Base-by-base conservation (phyloP, 2,888 invertebrate genomes). In the Thera britannica region DNA sequence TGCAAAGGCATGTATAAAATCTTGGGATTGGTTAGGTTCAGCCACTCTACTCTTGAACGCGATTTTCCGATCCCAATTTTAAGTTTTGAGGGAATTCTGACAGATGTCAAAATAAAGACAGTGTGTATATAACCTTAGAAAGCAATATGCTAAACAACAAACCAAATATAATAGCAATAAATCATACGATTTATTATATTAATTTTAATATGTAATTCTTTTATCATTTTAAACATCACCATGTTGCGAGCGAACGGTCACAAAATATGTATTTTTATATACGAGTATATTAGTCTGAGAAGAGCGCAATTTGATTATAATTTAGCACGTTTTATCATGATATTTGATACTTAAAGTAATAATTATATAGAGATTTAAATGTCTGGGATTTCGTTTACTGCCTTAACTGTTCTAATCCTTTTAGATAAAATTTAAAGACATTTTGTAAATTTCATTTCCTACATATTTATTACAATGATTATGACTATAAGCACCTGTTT, bases 131-230 rank as follows among this genome's bases (percentile, higher is more conserved):
- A 44, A 1, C 2, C 44, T 9, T 70, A 71, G 74, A 74, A 72
- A 72, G 71, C 69, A 71, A 72, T 34, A 52, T 72, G 71, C 64
- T 64, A 74, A 72, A 65, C 11, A 49, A 61, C 56, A 74, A 67
- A 67, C 67, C 51, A 63, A 71, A 68, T 56, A 49, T 59, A 72
- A 70, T 69, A 72, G 58, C 61, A 65, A 72, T 71, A 75, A 75
- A 75, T 75, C 70, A 69, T 59, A 64, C 54, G 58, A 58, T 59
- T 58, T 49, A 67, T 63, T 61, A 44, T 60, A 70, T 68, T 65
- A 36, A 66, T 71, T 68, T 68, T 46, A 62, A 69, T 65, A 23
- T 23, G 23, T 23, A 67, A 48, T 68, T 68, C 60, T 62, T 62
- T 70, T 72, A 70, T 71, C 51, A 64, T 67, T 61, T 64, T 49